Evolutionary conservation across 2,113 vertebrate species (phyloP).

Genomic region (Scytalopus superciliaris): DNA sequence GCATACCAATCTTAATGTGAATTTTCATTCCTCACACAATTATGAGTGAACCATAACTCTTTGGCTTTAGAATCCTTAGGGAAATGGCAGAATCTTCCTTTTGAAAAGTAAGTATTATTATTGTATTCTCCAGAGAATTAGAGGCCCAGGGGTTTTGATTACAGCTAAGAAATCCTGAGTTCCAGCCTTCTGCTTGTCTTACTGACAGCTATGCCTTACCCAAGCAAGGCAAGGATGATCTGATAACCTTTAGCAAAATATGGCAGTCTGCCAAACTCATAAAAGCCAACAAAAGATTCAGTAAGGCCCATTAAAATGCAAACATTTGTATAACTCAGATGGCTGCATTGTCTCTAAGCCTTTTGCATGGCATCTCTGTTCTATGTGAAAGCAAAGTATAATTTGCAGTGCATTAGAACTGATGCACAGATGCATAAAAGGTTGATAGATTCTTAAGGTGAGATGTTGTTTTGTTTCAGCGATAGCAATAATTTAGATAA

Average conservation of each 20-base stretch:
- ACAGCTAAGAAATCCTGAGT: background rate
- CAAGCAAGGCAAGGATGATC: background rate
- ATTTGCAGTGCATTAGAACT: background rate
- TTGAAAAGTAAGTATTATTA: background rate
- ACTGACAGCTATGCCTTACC: background rate
- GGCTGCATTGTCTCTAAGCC: background rate
- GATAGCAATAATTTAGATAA: slow-evolving; percentile 19
- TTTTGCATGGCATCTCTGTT: background rate
- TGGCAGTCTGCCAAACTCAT: background rate
- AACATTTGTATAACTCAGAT: background rate
- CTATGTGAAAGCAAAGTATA: slow-evolving; percentile 12
- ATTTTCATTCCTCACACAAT: background rate
- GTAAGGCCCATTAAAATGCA: background rate
- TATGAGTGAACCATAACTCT: background rate
- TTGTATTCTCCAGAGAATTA: background rate
- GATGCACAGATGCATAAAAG: background rate
- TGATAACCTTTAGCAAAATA: background rate
- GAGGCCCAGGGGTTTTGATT: background rate
- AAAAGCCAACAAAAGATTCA: background rate
- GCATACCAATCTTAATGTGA: background rate
- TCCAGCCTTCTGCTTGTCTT: background rate
- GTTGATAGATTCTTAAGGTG: background rate
- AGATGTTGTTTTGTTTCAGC: slow-evolving; percentile 31
- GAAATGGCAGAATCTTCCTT: background rate
- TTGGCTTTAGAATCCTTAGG: background rate